Evolutionary conservation across 2,888 invertebrate genomes (phyloP), one percentile per base, ranked within the genome.

Genomic region (Nomada fucata): DNA sequence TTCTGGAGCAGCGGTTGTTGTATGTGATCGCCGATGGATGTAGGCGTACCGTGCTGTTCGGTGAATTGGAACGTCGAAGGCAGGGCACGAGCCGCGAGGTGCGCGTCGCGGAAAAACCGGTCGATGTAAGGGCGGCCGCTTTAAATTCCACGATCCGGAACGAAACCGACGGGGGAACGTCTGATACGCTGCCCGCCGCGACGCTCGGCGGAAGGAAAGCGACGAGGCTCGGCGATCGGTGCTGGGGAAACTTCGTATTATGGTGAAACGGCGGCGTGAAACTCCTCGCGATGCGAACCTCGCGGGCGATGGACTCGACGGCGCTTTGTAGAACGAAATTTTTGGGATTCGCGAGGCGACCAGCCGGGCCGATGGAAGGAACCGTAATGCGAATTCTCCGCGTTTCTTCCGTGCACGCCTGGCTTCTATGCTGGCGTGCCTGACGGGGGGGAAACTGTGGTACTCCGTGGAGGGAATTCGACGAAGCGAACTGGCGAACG

Each of bases 321-420:
- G 36, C 18, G 65, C 71, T 79, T 57, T 52, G 29, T 57, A 50
- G 15, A 44, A n/a, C 20, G 47, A 26, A 65, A 65, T 61, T 79
- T 79, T 81, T 13, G 60, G 55, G n/a, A n/a, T 4, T 36, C n/a
- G 55, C 4, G 36, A 15, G 29, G 26, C n/a, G 47, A 9, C 36
- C 55, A n/a, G 55, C 57, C 20, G 47, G 26, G 20, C 18, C 42
- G 55, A 9, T 5, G 47, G 23, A n/a, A 23, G n/a, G 53, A 59
- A 23, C 60, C 55, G 50, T 82, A 82, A 73, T 76, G 44, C 69
- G 47, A 79, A 82, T 82, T 82, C 82, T 57, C 23, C 60, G 68
- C 63, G 68, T 76, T 73, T 76, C 82, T 76, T 64, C 42, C 23
- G 23, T 44, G 42, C 47, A 15, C 26, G 55, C 10, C 55, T 68